These are phyloP conservation scores for Theocolax elegans DNA, from an alignment of 1,140 invertebrate genomes.

Conservation along the genomic window DNA sequence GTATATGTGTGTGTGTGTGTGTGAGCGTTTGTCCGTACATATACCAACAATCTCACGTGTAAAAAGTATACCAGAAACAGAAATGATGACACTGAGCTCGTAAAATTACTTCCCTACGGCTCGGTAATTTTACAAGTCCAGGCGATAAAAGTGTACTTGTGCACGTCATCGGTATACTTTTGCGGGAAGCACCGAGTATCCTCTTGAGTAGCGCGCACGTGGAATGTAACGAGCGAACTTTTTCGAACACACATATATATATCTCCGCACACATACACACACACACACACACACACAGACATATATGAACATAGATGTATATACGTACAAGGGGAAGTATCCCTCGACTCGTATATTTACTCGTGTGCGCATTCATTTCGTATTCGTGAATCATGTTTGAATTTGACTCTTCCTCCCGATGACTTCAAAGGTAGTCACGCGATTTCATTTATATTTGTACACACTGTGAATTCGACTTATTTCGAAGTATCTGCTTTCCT, in stretches of 20 bases:
- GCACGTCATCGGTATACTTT: slow-evolving; percentile 11
- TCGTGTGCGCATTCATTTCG: background rate
- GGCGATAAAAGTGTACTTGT: slow-evolving; percentile 13
- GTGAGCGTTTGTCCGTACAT: too few relatives aligned
- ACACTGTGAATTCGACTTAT: too few relatives aligned
- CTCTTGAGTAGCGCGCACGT: background rate
- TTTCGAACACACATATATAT: too few relatives aligned
- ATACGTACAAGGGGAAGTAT: too few relatives aligned
- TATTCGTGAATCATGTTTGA: background rate
- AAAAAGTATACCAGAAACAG: too few relatives aligned
- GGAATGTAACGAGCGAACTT: slow-evolving; percentile 19
- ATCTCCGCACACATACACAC: too few relatives aligned
- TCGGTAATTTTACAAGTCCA: background rate
- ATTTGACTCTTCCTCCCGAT: background rate
- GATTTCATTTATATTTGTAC: background rate
- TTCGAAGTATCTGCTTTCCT: too few relatives aligned
- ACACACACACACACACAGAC: too few relatives aligned
- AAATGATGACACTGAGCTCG: slow-evolving; percentile 1
- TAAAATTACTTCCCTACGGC: slow-evolving; percentile 13
- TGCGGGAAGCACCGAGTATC: background rate
- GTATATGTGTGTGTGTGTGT: too few relatives aligned
- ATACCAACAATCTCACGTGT: too few relatives aligned
- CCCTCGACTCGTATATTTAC: too few relatives aligned
- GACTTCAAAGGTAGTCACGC: background rate
- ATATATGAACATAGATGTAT: too few relatives aligned